Conservation (phyloP, 35 echinoderm and acorn worm genomes). For the Apostichopus californicus region DNA sequence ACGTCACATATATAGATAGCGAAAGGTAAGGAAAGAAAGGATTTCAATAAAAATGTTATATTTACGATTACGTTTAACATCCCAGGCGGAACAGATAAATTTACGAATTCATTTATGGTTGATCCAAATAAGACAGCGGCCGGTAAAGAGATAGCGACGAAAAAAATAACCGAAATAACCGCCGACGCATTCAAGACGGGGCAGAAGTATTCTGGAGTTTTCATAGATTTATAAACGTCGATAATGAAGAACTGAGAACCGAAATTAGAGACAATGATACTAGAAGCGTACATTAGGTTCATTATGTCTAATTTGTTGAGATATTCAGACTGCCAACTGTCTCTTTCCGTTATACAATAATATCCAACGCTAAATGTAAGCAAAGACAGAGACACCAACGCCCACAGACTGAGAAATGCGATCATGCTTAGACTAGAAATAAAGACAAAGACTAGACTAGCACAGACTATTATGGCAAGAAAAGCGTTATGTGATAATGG, state of each 20-base stretch:
- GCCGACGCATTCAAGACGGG: neutral
- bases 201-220: neutral
- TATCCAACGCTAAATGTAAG: neutral
- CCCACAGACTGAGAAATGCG: constrained; percentile 9
- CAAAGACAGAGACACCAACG: neutral
- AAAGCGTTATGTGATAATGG: neutral
- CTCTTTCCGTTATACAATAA: neutral
- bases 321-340: neutral
- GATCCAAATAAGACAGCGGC: neutral
- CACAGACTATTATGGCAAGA: neutral
- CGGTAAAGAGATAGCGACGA: neutral
- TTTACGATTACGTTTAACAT: neutral
- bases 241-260: constrained; percentile 4
- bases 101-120: neutral
- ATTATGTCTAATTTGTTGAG: neutral
- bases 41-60: neutral
- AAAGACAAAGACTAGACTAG: neutral
- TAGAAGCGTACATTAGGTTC: neutral
- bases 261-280: neutral
- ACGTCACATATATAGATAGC: neutral
- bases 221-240: neutral
- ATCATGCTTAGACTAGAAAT: neutral
- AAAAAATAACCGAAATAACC: neutral
- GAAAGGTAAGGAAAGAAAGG: neutral
- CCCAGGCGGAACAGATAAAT: neutral